Base-by-base conservation (phyloP, 2,888 invertebrate genomes). In the Vanessa cardui region DNA sequence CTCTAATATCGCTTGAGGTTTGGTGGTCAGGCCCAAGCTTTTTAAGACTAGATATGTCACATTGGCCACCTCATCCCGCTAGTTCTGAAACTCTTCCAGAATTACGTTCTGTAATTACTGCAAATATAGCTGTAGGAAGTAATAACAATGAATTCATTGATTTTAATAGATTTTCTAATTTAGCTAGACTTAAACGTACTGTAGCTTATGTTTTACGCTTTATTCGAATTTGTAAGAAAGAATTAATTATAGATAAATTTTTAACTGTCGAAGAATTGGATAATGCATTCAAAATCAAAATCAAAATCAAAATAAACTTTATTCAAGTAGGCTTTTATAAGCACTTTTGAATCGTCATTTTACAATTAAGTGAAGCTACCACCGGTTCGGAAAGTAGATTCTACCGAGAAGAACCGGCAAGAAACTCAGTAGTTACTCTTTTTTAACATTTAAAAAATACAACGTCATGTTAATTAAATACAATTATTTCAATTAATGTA, bases 151-250 rank as follows among this genome's bases (percentile, higher is more conserved):
- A 18, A 1, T 21, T 71, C 6, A 64, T 72, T 60, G 54, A 73
- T 44, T 71, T 72, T 63, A 58, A 59, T 58, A 56, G 66, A 4
- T 72, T 72, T 59, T 72, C 71, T 6, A 72, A 76, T 39, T 50
- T 68, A 8, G 50, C 46, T 6, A 59, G 64, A 54, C 65, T 74
- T 12, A 52, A 50, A n/a, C 70, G 72, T 31, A 9, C 71, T 39
- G 21, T 73, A 6, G 74, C 73, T 6, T 75, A 63, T 67, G 64
- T 62, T 31, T 45, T 76, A 12, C 31, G 74, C 3, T 76, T 75
- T 69, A 72, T 75, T 15, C 62, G 56, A 3, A 4, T 3, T 20
- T 75, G 69, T 21, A 71, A 33, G 64, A 64, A 70, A 49, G 9
- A 49, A 49, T 26, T 26, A 26, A 26, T 26, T 26, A 26, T 3